Evolutionary conservation across 2,113 vertebrate species (phyloP).

Genomic region (Thermophis baileyi): DNA sequence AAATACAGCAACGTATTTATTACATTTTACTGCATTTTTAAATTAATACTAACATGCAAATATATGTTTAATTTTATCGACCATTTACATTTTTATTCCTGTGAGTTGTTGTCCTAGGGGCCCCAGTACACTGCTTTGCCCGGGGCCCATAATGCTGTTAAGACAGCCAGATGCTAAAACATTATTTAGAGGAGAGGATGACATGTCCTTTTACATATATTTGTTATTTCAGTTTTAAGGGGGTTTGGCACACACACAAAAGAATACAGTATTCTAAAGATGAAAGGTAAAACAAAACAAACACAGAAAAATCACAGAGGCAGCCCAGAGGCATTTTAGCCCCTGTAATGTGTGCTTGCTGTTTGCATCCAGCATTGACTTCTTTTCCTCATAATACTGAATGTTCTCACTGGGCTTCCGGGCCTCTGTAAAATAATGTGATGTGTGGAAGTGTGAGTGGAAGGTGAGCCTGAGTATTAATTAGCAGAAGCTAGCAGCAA

Average conservation of each 20-base stretch:
- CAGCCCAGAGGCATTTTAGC: neutral
- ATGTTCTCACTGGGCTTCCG: no score
- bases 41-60: no score
- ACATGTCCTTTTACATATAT: neutral
- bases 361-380: neutral
- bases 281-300: neutral
- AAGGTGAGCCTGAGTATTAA: neutral
- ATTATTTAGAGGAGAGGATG: neutral
- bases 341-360: neutral
- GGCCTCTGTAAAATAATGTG: neutral
- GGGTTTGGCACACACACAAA: neutral
- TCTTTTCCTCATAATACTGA: neutral
- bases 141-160: no score
- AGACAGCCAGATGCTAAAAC: neutral
- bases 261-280: neutral
- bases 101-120: no score
- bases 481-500: neutral
- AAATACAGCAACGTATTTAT: no score
- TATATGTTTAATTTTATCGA: no score
- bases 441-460: neutral
- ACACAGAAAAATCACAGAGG: neutral
- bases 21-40: no score
- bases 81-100: no score
- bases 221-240: neutral
- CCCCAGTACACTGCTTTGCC: no score